Conservation (phyloP, 2,113 vertebrate genomes). For the Lepidothrix coronata region DNA sequence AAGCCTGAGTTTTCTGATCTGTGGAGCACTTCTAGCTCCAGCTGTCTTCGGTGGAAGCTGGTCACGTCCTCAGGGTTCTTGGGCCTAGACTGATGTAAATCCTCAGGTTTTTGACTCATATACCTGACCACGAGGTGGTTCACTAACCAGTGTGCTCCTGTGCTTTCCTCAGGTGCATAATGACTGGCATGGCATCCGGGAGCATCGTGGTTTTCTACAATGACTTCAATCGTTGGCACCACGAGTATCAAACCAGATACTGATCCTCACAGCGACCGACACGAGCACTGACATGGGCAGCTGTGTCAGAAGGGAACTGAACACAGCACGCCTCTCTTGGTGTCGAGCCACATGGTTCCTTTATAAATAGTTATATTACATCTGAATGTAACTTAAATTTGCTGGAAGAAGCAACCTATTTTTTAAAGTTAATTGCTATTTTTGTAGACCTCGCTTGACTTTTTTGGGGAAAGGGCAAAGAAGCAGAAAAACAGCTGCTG, state of each 20-base stretch:
- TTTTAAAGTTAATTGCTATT: constrained; percentile 98
- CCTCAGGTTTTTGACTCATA: not conserved
- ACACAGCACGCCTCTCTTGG: not conserved
- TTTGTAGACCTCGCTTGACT: constrained; percentile 93
- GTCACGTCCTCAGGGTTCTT: accelerated
- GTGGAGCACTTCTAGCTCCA: not conserved
- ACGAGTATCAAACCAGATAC: constrained; percentile 96
- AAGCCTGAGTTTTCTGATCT: not conserved
- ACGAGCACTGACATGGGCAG: not conserved
- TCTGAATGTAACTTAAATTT: constrained; percentile 88
- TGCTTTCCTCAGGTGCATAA: constrained; percentile 84
- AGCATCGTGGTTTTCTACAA: constrained; percentile 99
- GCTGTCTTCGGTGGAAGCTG: not conserved
- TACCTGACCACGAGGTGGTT: not conserved
- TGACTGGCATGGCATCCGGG: constrained; percentile 96
- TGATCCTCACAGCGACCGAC: constrained; percentile 64
- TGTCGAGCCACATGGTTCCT: not conserved
- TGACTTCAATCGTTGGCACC: constrained; percentile 97
- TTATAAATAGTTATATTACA: constrained; percentile 64
- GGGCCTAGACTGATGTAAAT: too few relatives aligned
- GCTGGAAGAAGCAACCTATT: constrained; percentile 86
- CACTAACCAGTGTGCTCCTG: not conserved
- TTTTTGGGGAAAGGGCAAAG: constrained; percentile 63
- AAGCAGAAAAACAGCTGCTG: constrained; percentile 79
- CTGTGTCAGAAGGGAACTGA: not conserved